Evolutionary conservation across 2,888 invertebrate genomes (phyloP), one percentile per base, ranked within the genome.

Genomic region (Apamea anceps): DNA sequence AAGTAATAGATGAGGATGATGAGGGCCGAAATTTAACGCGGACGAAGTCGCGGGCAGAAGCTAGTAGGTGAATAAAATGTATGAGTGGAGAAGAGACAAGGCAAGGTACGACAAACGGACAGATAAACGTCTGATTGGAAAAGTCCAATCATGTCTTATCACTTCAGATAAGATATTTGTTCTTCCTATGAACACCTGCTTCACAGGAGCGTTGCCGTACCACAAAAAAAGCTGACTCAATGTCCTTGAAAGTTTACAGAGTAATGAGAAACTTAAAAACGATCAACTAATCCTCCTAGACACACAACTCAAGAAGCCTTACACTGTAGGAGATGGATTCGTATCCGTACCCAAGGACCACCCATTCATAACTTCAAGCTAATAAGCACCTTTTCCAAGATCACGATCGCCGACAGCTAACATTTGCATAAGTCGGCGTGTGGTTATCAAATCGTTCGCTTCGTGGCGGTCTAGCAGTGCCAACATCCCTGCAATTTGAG

Each of bases 371-470:
- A 77, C 32, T 25, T 32, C 21, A 42, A 57, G 13, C 45, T 77
- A 75, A 81, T 77, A 72, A 75, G 32, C 60, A 60, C 68, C 71
- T 63, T 60, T n/a, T 66, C 75, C 86, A 85, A 85, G 85, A 85
- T 82, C 85, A 85, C 83, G 86, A 85, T 48, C 82, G 72, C 76
- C 63, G 28, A 45, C 45, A 86, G 60, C 72, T 57, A 57, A 63
- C 78, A 85, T 77, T 85, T 67, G 66, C 85, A 85, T 84, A 63
- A 74, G 57, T 42, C 28, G 15, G 72, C 32, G 67, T 71, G 37
- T 85, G 45, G 85, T 85, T 82, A 85, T 85, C 84, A 75, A 70
- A 81, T 86, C 67, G 63, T 70, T 78, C 37, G 63, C 75, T 67
- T 82, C 79, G 70, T 82, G 85, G 62, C 15, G 15, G 67, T 66